These are phyloP conservation scores for Raja brachyura DNA, from an alignment of 2,113 vertebrate genomes.

Conservation along the genomic window DNA sequence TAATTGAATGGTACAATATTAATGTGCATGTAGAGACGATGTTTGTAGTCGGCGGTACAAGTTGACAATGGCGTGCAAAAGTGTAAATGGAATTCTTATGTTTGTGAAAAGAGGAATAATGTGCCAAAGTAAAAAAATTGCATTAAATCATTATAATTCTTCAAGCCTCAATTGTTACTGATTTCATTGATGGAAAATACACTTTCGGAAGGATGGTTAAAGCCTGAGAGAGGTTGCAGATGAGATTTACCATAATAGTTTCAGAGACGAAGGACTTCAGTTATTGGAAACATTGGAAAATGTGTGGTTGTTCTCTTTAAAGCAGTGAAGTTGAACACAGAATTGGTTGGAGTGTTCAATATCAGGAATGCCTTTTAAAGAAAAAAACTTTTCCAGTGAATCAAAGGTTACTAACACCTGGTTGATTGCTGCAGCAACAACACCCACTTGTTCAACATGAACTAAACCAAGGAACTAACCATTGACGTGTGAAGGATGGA, in stretches of 20 bases:
- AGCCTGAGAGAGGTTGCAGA: neutral
- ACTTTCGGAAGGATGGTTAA: neutral
- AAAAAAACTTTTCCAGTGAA: neutral
- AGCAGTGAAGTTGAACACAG: neutral
- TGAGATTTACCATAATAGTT: neutral
- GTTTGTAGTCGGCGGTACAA: neutral
- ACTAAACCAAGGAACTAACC: no score
- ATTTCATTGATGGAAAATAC: neutral
- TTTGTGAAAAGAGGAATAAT: neutral
- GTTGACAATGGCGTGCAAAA: neutral
- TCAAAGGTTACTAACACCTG: neutral
- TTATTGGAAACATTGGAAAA: neutral
- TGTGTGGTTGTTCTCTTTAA: neutral
- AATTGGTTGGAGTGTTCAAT: neutral
- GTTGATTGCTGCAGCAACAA: no score
- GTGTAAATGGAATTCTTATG: neutral
- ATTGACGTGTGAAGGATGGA: no score
- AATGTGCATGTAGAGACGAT: neutral
- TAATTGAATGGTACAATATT: neutral
- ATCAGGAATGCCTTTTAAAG: neutral
- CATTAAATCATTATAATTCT: neutral
- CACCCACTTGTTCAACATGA: no score
- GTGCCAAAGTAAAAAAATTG: neutral
- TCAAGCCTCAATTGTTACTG: neutral
- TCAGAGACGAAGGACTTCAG: neutral